Base-by-base conservation (phyloP, 1,140 invertebrate species). In the Charaxes varanes region DNA sequence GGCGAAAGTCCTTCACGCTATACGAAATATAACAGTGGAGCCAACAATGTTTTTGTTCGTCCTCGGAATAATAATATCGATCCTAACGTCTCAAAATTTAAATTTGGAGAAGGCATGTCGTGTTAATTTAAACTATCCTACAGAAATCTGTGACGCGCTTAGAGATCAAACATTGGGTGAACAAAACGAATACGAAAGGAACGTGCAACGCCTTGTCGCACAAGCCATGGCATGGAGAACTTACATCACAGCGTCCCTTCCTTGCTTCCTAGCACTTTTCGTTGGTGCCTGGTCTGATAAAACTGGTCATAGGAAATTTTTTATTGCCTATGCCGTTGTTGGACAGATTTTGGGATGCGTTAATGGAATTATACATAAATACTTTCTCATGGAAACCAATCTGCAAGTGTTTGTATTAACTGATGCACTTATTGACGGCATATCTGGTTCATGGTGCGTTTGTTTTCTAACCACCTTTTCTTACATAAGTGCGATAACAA, bases 211-310 rank as follows among this genome's bases (percentile, higher is more conserved):
- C 10, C 22, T 78, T 3, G 47, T 78, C 2, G 53, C 76, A 0
- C 40, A 37, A 27, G 66, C 62, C 3, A 34, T 77, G 40, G 26
- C 60, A 1, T 68, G 56, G 60, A 78, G 48, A 31, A 78, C 67
- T 0, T 65, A 67, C 13, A 41, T 83, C 6, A 53, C 68, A 27
- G 70, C 71, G 18, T 74, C 66, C 6, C 16, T 72, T 51, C 84
- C 51, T 46, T 90, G 89, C 86, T 4, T 90, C 82, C 65, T 87
- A 85, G 26, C 90, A 84, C 62, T 91, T 78, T 31, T 77, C 87
- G 23, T 89, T 86, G 72, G 90, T 80, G 30, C 87, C 1, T 82
- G 58, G 51, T 87, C 87, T 31, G 88, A 89, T 46, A 72, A 66
- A 26, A 84, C 87, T 14, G 85, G 87, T 3, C 48, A 62, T 16